Evolutionary conservation across 2,888 invertebrate genomes (phyloP), one percentile per base, ranked within the genome.

Genomic region (Hetaerina titia): DNA sequence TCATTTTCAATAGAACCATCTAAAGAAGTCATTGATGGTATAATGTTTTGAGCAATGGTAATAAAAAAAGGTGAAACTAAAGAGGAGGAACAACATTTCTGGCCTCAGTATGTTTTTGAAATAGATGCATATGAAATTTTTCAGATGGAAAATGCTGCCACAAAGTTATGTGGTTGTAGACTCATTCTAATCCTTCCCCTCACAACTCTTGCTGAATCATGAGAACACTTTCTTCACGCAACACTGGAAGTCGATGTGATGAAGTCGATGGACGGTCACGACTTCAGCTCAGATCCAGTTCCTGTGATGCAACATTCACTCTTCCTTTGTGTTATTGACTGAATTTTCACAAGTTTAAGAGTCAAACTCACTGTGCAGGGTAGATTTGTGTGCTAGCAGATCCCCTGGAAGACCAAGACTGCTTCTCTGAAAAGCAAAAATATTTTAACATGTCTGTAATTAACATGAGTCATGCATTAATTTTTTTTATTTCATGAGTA

Each of bases 281-380:
- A 92, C 92, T 57, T 92, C 92, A 57, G 69, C 56, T 92, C 92
- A 56, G 56, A 74, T 92, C 92, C 92, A 92, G 92, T 74, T 69
- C 92, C 92, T 56, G 92, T 92, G 92, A 69, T 69, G 92, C 56
- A n/a, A 56, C 89, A 57, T 58, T 89, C 69, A 56, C 19, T 69
- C 64, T n/a, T 64, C 64, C 64, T 64, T 90, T 92, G 69, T 56
- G 89, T n/a, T 69, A 74, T 19, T 74, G 64, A 58, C 90, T 90
- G 60, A 69, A 92, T 64, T 57, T 69, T 69, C 92, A 64, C n/a
- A 92, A 92, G 19, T 74, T 92, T 92, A 92, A 92, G 92, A 69
- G 92, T 92, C 92, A 92, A 92, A 92, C 92, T 92, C 92, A 92
- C 92, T 92, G 92, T 92, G 92, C 92, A 92, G 92, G 92, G 92